A percentile compares a stretch with the other conserved stretches of the same genome.
Conservation (phyloP, 2,888 invertebrate species). For the Drosophila pseudotakahashii region DNA sequence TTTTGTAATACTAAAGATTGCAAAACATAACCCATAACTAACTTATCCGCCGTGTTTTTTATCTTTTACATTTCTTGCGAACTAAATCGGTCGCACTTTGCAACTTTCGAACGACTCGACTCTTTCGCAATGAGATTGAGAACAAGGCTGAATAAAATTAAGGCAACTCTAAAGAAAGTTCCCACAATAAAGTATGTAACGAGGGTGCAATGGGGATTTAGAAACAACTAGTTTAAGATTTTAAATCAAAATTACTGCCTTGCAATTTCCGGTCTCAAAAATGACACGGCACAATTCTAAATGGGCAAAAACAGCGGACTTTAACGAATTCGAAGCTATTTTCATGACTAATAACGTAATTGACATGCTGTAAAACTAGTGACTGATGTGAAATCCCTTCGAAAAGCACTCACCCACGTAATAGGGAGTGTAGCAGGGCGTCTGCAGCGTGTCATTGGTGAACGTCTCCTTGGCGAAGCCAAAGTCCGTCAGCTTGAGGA, state of each 20-base stretch:
- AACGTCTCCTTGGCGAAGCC: constrained; percentile 98
- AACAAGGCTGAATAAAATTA: constrained; percentile 15
- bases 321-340: background rate
- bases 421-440: constrained; percentile 99
- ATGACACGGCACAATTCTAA: background rate
- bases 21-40: too few relatives aligned
- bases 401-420: constrained; percentile 91
- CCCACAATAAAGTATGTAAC: background rate
- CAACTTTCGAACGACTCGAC: background rate
- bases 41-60: too few relatives aligned
- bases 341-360: background rate
- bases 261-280: background rate
- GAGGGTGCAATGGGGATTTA: background rate
- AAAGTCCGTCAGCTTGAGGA: constrained; percentile 98
- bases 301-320: background rate
- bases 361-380: background rate
- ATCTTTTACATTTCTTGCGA: background rate
- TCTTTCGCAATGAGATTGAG: constrained; percentile 7
- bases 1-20: too few relatives aligned
- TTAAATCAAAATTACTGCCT: background rate
- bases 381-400: background rate
- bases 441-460: constrained; percentile 94
- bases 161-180: background rate
- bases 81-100: background rate
- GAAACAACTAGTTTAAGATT: background rate